phyloP scores from a whole-genome alignment of 37 sponge, comb jelly and placozoan genomes.

The Haliclona indistincta region DNA sequence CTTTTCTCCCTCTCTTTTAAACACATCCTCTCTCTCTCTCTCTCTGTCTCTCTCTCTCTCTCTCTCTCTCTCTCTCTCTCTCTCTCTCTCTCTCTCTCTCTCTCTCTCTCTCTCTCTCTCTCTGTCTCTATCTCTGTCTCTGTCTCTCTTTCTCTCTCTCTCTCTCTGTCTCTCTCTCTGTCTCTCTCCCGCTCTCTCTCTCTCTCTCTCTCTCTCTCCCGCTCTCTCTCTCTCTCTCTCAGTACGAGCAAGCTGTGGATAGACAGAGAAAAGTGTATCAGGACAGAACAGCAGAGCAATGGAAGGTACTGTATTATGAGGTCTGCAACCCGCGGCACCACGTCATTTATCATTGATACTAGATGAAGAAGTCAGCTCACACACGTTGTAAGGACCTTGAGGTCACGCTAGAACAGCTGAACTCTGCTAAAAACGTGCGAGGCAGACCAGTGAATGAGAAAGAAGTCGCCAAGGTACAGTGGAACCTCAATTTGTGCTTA shows the following conservation, averaged over 20 bases:
- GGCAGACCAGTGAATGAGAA: conserved; percentile 47
- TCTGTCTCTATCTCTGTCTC: too few relatives aligned
- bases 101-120: too few relatives aligned
- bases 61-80: too few relatives aligned
- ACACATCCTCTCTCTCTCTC: too few relatives aligned
- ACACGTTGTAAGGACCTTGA: conserved; percentile 56
- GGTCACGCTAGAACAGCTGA: conserved; percentile 38
- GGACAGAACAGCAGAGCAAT: conserved; percentile 40
- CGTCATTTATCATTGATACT: not conserved
- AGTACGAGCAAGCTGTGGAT: conserved; percentile 62
- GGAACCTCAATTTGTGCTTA: too few relatives aligned
- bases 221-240: not conserved
- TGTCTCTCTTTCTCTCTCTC: too few relatives aligned
- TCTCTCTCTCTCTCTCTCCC: not conserved
- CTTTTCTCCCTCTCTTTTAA: too few relatives aligned
- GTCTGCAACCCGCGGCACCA: not conserved
- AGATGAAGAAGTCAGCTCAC: conserved; percentile 38
- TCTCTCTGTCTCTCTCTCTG: not conserved
- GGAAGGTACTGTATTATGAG: conserved; percentile 21
- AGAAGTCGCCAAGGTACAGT: conserved; percentile 33
- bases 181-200: not conserved
- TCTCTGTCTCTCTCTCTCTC: too few relatives aligned
- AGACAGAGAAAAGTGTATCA: conserved; percentile 23
- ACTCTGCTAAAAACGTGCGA: conserved; percentile 25
- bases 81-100: too few relatives aligned